Conservation (phyloP, 2,888 invertebrate genomes). For the Trimorus sp. region DNA sequence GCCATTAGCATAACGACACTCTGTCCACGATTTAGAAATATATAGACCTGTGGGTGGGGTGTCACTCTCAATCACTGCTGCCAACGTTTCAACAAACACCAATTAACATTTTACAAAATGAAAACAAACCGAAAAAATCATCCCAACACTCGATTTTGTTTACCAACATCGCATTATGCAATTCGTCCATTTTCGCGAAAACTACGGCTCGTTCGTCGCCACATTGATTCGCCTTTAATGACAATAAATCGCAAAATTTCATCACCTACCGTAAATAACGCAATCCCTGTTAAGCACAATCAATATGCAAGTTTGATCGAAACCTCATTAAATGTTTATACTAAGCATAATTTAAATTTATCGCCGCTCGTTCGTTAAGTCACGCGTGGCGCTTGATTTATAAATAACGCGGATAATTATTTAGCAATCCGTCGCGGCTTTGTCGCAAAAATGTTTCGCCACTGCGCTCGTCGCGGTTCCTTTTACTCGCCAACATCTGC, state of each 20-base stretch:
- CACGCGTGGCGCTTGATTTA: slow-evolving; percentile 29
- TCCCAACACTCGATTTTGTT: too few species aligned
- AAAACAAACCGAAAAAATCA: too few species aligned
- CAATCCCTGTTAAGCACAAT: slow-evolving; percentile 41
- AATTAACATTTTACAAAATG: too few species aligned
- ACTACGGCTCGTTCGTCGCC: too few species aligned
- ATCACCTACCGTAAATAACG: slow-evolving; percentile 33
- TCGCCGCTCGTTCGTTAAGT: slow-evolving; percentile 26
- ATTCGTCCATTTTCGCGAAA: too few species aligned
- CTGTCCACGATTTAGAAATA: too few species aligned
- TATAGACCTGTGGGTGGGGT: too few species aligned
- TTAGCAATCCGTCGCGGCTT: slow-evolving; percentile 38
- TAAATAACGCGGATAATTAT: slow-evolving; percentile 50
- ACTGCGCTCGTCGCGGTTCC: slow-evolving; percentile 38
- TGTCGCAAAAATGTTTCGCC: slow-evolving; percentile 49
- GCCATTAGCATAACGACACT: too few species aligned
- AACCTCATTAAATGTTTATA: slow-evolving; percentile 34
- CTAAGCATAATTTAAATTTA: slow-evolving; percentile 37
- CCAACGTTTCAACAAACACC: too few species aligned
- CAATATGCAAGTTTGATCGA: slow-evolving; percentile 38
- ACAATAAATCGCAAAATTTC: not conserved
- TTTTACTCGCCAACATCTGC: slow-evolving; percentile 46
- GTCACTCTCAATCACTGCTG: too few species aligned
- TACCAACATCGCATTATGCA: too few species aligned
- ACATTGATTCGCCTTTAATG: too few species aligned